These are phyloP conservation scores for Oryzias dopingdopingensis DNA, from an alignment of 2,797 vertebrate species.

Conservation along the genomic window DNA sequence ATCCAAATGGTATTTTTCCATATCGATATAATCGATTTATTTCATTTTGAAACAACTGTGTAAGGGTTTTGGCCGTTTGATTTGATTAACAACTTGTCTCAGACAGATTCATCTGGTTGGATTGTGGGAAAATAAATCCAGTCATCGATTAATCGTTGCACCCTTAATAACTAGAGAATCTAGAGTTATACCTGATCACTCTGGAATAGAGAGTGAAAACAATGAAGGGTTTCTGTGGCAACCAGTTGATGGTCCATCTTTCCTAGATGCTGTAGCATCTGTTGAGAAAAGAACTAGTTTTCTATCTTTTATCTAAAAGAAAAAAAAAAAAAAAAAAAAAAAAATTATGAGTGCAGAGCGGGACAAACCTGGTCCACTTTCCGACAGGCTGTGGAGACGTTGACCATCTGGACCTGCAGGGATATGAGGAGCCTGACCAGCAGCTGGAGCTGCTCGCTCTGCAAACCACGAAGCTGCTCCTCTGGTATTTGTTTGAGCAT, in stretches of 20 bases:
- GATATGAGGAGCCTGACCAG: slow-evolving; percentile 78
- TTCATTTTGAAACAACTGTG: too few relatives aligned
- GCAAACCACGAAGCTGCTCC: slow-evolving; percentile 50
- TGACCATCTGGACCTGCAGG: slow-evolving; percentile 77
- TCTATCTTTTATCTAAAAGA: not conserved
- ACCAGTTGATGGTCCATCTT: slow-evolving; percentile 67
- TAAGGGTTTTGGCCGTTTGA: too few relatives aligned
- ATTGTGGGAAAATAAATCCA: too few relatives aligned
- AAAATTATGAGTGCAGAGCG: not conserved
- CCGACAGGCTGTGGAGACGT: slow-evolving; percentile 80
- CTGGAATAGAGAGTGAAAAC: slow-evolving; percentile 52
- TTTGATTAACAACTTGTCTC: too few relatives aligned
- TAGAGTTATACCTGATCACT: slow-evolving; percentile 62
- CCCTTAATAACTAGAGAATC: too few relatives aligned
- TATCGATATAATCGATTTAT: too few relatives aligned
- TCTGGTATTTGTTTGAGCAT: slow-evolving; percentile 63
- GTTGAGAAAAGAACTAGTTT: slow-evolving; percentile 7
- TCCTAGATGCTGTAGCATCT: slow-evolving; percentile 77
- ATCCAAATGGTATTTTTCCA: too few relatives aligned
- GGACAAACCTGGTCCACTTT: slow-evolving; percentile 85
- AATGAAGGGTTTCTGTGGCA: slow-evolving; percentile 61
- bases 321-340: not conserved
- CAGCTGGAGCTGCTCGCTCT: slow-evolving; percentile 53
- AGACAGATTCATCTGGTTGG: too few relatives aligned
- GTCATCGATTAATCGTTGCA: too few relatives aligned